Evolutionary conservation across 2,113 vertebrate genomes (phyloP), one percentile per base, ranked within the genome.

Genomic region (Platanista minor): DNA sequence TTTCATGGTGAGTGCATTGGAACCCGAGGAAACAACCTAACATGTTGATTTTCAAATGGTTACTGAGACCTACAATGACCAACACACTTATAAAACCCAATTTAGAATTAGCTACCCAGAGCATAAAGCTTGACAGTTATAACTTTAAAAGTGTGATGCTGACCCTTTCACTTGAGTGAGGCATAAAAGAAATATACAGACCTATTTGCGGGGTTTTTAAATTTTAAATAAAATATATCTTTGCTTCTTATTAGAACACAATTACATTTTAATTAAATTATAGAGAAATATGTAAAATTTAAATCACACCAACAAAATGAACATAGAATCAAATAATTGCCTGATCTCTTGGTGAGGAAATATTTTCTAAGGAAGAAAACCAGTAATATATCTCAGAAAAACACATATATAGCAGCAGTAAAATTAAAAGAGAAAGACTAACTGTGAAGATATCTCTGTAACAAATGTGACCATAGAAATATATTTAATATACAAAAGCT

Each of bases 101-200:
- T 41, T 33, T 20, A 36, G 33, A 49, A n/a, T 57, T 21, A 4
- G 5, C 69, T n/a, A 23, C 21, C 0, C 10, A 27, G 59, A 81
- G 8, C 31, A 12, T 1, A 20, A 49, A 23, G 7, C 14, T 15
- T 0, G 36, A 75, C 31, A 9, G 31, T 7, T 49, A 14, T 0
- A 54, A 9, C 31, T 6, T 8, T 8, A 1, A 27, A 39, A 23
- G 46, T 52, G 2, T 3, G 3, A 3, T 3, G 15, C 3, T 41
- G 4, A 14, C 2, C 14, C 15, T 67, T 31, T 86, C 7, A 0
- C 6, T 43, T 49, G 52, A 59, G 25, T 33, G 31, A 69, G 11
- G 49, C 6, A 18, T 14, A 15, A 9, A 62, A n/a, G n/a, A 69
- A 59, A 62, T 8, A 9, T 17, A 3, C 5, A 5, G 1, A 1